Evolutionary conservation across 2,797 vertebrate genomes (phyloP), one percentile per base, ranked within the genome.

Genomic region (Emys orbicularis): DNA sequence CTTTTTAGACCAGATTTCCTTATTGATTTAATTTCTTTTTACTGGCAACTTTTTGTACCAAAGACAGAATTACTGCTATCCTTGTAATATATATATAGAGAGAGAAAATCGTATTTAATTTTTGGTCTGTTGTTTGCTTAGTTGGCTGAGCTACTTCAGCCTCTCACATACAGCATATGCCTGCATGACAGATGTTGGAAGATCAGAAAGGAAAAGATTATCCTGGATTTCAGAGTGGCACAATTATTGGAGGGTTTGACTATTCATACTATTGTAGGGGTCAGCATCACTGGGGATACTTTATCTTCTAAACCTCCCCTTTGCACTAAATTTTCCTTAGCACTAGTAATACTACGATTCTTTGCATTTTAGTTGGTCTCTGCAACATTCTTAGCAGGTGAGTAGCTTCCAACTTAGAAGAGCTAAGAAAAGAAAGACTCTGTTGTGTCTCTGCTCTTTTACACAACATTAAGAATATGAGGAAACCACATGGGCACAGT

Each of bases 361-460:
- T 7, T 84, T 92, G 7, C 79, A 82, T 41, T 12, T 86, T 91
- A 87, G 74, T 90, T 88, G 76, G 81, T 89, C 15, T 83, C 74
- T 84, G 25, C 5, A 53, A 49, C 0, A 72, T 91, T 74, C 6
- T 25, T 91, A 89, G n/a, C 83, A 89, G 4, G 2, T 82, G 80
- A 50, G 6, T 9, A 79, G n/a, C 83, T 86, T 90, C 87, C 84
- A 93, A 80, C 16, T 88, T 12, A 49, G 7, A 1, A 87, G 11
- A 44, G 41, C 37, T 76, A 25, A 44, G 25, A 27, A 76, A 37
- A 74, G 21, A 74, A 74, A 59, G 88, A 80, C 31, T 80, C 16
- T 65, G 68, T 3, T 81, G 2, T 59, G 18, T 0, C 83, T 90
- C 94, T 50, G 0, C 9, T 80, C 13, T 88, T 41, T 92, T 80